Base-by-base conservation (phyloP, 2,888 invertebrate genomes). In the Fabriciana adippe region DNA sequence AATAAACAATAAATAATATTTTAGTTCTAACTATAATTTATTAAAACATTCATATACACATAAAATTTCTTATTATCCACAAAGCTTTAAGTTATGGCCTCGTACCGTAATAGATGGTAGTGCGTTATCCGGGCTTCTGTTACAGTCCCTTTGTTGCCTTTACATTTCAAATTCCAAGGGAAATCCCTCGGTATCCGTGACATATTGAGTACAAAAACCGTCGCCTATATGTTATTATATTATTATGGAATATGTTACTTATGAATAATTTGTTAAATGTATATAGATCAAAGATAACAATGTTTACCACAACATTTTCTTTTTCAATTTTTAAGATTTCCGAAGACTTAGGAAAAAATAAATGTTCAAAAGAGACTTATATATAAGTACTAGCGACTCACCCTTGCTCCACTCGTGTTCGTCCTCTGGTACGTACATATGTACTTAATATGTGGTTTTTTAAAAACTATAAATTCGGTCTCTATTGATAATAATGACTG, bases 141-240 rank as follows among this genome's bases (percentile, higher is more conserved):
- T 63, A 53, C 62, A 47, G 62, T 47, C 54, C 62, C 62, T 63
- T 63, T 63, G 62, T 63, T 54, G 54, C n/a, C 45, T 51, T 41
- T 61, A 51, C 61, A 18, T 53, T 61, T 61, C 51, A 61, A 61
- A 59, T 59, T 13, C 61, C 16, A n/a, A 14, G 50, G 51, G 51
- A 35, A 61, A 51, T 61, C 61, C 51, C 15, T 18, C 50, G 51
- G 31, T 31, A 4, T 35, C 50, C 50, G 15, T 51, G 31, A 61
- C 16, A 50, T 35, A 61, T 51, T 16, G 50, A 61, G 16, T 61
- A 61, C 35, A 51, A 61, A 50, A 61, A 61, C 50, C 51, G 48
- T 61, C 48, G 59, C 18, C 14, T 35, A 6, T 61, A 18, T 31
- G 18, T 60, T 50, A 50, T 50, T 50, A 14, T 6, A 50, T 50